Evolutionary conservation across 2,888 invertebrate species (phyloP), one percentile per base, ranked within the genome.

Genomic region (Dryobotodes eremita): DNA sequence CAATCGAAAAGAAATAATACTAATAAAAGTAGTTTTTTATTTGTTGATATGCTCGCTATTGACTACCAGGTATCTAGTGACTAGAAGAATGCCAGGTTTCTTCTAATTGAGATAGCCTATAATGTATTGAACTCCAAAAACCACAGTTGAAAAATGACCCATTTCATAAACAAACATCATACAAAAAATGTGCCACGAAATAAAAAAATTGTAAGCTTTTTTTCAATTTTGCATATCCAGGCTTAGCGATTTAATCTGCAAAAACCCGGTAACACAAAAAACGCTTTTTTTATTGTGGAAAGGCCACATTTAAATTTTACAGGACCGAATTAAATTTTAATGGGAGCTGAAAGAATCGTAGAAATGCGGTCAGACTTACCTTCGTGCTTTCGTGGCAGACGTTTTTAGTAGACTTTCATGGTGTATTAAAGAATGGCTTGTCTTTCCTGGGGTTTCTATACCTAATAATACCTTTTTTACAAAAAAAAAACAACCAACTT

Each of bases 191-290:
- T 57, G 48, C 64, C 75, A 31, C 68, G 61, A 77, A 88, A 80
- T 82, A 77, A 81, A 77, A 85, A 85, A 85, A 75, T 78, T 64
- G 68, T 50, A 61, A 57, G 75, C 76, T 89, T 89, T 89, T 84
- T 91, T 91, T 89, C 90, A 91, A 92, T 92, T 91, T 90, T 88
- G 86, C 89, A 88, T 89, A 90, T 90, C 89, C 90, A 85, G 79
- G 88, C 84, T 91, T 88, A 90, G 84, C 88, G 84, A 82, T 90
- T 87, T 91, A 91, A 92, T 91, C 92, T 89, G 71, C 79, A 83
- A 91, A 89, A 87, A 76, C 74, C 79, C 78, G 82, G 87, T 68
- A 89, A 84, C 83, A 82, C 64, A 75, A 86, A 89, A 87, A 86
- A 71, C 77, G 79, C 66, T 84, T 75, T 68, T 84, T 85, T 86